Percentiles rank a stretch among this genome's conserved stretches.
These are phyloP conservation scores for Xylota segnis DNA, from an alignment of 2,888 invertebrate genomes.

Conservation along the genomic window DNA sequence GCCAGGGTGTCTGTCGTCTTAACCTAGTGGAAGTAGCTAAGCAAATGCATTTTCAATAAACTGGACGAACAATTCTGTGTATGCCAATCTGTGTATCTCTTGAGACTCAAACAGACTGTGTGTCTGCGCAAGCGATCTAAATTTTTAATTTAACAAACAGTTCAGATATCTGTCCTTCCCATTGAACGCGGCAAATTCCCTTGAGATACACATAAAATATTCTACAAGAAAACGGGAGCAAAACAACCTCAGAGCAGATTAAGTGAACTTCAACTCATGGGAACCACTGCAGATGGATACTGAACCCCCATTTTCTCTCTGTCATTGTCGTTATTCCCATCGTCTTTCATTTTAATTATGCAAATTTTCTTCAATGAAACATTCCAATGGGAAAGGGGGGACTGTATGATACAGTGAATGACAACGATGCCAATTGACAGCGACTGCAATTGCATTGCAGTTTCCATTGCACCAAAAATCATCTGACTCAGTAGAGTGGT, in stretches of 20 bases:
- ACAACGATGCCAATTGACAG: conserved; percentile 55
- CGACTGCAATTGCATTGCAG: conserved; percentile 69
- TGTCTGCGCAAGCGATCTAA: not conserved
- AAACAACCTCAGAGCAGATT: conserved; percentile 33
- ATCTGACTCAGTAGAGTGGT: not conserved
- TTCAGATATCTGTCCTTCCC: not conserved
- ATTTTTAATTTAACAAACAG: not conserved
- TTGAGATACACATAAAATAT: conserved; percentile 4
- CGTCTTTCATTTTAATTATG: conserved; percentile 64
- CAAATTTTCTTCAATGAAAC: conserved; percentile 66
- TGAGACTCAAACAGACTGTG: not conserved
- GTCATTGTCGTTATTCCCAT: not conserved
- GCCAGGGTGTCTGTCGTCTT: no score
- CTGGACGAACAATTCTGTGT: no score
- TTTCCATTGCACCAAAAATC: conserved; percentile 65
- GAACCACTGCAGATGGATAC: conserved; percentile 61
- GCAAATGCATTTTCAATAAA: no score
- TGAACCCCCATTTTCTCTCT: conserved; percentile 16
- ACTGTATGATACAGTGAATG: conserved; percentile 13
- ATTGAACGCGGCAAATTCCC: not conserved
- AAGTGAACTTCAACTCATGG: conserved; percentile 58
- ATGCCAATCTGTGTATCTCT: no score
- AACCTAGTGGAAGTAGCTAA: no score
- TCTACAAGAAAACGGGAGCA: not conserved
- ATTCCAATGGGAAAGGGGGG: conserved; percentile 11